Evolutionary conservation across 2,797 vertebrate species (phyloP).

Genomic region (Erpetoichthys calabaricus): DNA sequence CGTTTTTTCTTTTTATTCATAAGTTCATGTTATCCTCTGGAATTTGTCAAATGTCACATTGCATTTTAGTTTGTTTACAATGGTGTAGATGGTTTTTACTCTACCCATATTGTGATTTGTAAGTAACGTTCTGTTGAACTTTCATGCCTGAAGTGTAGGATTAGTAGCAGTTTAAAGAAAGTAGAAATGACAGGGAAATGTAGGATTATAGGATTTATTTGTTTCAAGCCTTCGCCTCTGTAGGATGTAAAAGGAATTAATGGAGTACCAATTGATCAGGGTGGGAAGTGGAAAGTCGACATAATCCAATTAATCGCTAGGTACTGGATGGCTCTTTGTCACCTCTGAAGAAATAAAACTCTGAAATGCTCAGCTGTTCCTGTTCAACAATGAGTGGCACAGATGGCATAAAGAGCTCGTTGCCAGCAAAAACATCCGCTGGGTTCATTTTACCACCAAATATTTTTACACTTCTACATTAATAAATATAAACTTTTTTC

Average conservation of each 20-base stretch:
- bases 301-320: constrained; percentile 34
- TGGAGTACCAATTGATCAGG: constrained; percentile 28
- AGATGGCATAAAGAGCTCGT: constrained; percentile 26
- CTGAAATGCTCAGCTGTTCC: constrained; percentile 36
- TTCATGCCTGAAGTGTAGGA: not conserved
- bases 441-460: constrained; percentile 33
- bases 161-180: constrained; percentile 1
- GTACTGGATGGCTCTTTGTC: constrained; percentile 23
- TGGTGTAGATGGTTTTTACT: not conserved
- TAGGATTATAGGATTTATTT: constrained; percentile 1
- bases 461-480: constrained; percentile 33
- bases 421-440: constrained; percentile 44
- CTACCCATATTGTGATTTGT: not conserved
- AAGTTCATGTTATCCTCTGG: not conserved
- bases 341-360: constrained; percentile 19
- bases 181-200: constrained; percentile 9
- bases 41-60: not conserved
- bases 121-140: not conserved
- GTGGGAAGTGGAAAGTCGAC: constrained; percentile 37
- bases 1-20: not conserved
- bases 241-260: constrained; percentile 22
- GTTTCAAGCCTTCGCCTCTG: constrained; percentile 17
- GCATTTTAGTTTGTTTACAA: not conserved
- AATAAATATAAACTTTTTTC: constrained; percentile 30
- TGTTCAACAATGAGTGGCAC: constrained; percentile 26